Evolutionary conservation across 1,140 invertebrate genomes (phyloP), one percentile per base, ranked within the genome.

Genomic region (Drosophila bipectinata): DNA sequence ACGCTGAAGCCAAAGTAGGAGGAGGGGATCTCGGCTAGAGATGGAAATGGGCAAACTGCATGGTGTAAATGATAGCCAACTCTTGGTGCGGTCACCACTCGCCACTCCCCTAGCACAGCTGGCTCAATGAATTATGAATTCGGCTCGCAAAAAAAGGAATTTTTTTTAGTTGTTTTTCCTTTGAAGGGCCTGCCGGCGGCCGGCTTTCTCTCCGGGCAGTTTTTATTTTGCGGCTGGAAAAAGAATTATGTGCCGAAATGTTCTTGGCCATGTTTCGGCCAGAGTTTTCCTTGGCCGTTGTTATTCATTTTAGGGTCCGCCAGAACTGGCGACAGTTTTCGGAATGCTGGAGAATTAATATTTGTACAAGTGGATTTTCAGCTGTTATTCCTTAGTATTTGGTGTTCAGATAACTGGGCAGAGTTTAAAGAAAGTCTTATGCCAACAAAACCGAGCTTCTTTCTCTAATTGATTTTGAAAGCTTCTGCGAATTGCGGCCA

Each of bases 111-210:
- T 44, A 32, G 37, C 39, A 28, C 72, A 51, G 56, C 73, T 32
- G 71, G 72, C 73, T 62, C 74, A 69, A 77, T 77, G 74, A 77
- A 77, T 77, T 77, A 77, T 77, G 74, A 77, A 77, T 74, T 74
- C 72, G 58, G 26, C 51, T 55, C 34, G 71, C 73, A 67, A 69
- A 67, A 69, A 67, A 45, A 15, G 9, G 24, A 69, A 71, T 57
- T 69, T 69, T 1, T 18, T 18, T 18, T 15, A 15, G 64, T 69
- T 49, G 37, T 28, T 66, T 68, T 15, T 10, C 21, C n/a, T 26
- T 49, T 54, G 39, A 37, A 37, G 9, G 34, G 10, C 34, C 34
- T 12, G 34, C 10, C 34, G 34, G 34, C 34, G 34, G 12, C 34
- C 34, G 12, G 49, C 49, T 51, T 44, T 7, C 15, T 14, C 21